These are phyloP conservation scores for Ptychoptera albimana DNA, from an alignment of 2,888 invertebrate genomes.

Conservation along the genomic window DNA sequence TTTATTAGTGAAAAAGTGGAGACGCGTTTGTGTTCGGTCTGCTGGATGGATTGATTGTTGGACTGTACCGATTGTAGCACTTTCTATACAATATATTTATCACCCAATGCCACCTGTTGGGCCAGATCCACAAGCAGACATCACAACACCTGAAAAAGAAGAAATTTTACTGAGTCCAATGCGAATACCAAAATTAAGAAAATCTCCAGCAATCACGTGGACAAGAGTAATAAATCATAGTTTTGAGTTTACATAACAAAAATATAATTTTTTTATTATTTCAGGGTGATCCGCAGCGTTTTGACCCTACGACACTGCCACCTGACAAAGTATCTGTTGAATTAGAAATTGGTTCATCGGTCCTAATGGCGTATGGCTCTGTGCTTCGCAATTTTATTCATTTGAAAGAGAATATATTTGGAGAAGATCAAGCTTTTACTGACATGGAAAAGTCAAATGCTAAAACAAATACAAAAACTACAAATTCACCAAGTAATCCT, in stretches of 20 bases:
- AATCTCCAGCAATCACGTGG: slow-evolving; percentile 54
- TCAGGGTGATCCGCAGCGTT: slow-evolving; percentile 50
- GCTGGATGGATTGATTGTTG: slow-evolving; percentile 91
- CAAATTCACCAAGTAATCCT: slow-evolving; percentile 29
- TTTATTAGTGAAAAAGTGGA: slow-evolving; percentile 49
- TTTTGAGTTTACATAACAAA: slow-evolving; percentile 2
- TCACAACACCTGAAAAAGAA: slow-evolving; percentile 88
- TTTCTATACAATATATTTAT: slow-evolving; percentile 80
- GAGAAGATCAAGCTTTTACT: slow-evolving; percentile 86
- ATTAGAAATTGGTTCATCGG: slow-evolving; percentile 87
- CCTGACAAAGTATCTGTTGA: slow-evolving; percentile 86
- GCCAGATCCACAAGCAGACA: slow-evolving; percentile 77
- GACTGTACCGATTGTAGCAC: slow-evolving; percentile 86
- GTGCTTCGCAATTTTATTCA: slow-evolving; percentile 79
- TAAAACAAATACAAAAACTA: slow-evolving; percentile 32
- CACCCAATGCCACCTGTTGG: slow-evolving; percentile 84
- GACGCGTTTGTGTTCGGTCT: slow-evolving; percentile 56
- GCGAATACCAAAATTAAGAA: slow-evolving; percentile 66
- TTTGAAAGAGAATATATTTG: slow-evolving; percentile 92
- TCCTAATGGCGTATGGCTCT: slow-evolving; percentile 80
- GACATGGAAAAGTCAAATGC: slow-evolving; percentile 64
- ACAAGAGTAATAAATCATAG: slow-evolving; percentile 26
- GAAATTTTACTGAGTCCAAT: slow-evolving; percentile 84
- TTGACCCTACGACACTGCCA: slow-evolving; percentile 71
- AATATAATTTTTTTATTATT: slow-evolving; percentile 10